Percentiles rank a stretch among this genome's conserved stretches.
These are phyloP conservation scores for Xestobium rufovillosum DNA, from an alignment of 2,888 invertebrate genomes.

Conservation along the genomic window DNA sequence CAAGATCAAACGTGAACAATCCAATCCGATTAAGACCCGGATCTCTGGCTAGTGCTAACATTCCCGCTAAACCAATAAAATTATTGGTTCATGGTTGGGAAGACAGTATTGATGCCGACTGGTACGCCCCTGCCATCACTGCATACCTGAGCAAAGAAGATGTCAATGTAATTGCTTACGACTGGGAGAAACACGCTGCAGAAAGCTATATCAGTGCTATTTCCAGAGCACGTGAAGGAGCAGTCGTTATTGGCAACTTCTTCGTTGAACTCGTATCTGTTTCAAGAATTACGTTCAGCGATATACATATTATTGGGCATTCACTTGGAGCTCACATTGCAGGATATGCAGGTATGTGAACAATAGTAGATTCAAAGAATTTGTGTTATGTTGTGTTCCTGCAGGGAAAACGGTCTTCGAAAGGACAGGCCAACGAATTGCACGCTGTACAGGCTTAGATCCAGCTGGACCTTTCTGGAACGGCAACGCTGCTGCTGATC, in stretches of 20 bases:
- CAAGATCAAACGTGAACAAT: too few species aligned
- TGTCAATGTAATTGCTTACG: conserved; percentile 12
- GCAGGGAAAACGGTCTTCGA: conserved; percentile 13
- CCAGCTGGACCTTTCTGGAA: conserved; percentile 58
- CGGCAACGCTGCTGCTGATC: conserved; percentile 36
- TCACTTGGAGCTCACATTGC: conserved; percentile 15
- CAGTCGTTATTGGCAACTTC: conserved; percentile 6
- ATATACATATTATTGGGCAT: conserved; percentile 13
- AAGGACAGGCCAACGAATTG: conserved; percentile 11
- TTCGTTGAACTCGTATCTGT: conserved; percentile 6
- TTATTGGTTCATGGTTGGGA: conserved; percentile 21
- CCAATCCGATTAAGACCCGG: too few species aligned
- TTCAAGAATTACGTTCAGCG: conserved; percentile 5
- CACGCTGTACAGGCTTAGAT: conserved; percentile 40
- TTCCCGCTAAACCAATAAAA: conserved; percentile 14
- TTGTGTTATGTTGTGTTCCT: conserved; percentile 4
- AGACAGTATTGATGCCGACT: conserved; percentile 16
- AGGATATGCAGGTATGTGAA: conserved; percentile 15
- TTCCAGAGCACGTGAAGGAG: background rate
- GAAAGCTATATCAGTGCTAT: conserved; percentile 8
- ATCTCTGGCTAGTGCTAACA: too few species aligned
- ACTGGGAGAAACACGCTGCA: conserved; percentile 16
- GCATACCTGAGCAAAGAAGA: conserved; percentile 15
- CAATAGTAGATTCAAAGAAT: background rate
- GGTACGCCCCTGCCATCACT: conserved; percentile 17